Percentiles rank a stretch among this genome's conserved stretches.
phyloP scores from a whole-genome alignment of 1,140 invertebrate species.

The Teleopsis dalmanni region DNA sequence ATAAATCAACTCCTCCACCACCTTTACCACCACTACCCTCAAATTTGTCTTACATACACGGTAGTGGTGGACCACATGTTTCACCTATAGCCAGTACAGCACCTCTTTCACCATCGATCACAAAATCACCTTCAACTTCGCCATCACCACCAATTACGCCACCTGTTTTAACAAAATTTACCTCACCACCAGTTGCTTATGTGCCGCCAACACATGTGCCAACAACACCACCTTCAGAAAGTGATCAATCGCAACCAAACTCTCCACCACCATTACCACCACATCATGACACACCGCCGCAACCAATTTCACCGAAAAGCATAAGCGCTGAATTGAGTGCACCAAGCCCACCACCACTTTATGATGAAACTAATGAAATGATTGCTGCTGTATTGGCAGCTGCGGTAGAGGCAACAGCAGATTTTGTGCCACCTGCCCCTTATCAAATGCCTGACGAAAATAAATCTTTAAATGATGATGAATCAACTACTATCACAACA shows the following conservation, averaged over 20 bases:
- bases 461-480: conserved; percentile 30
- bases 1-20: conserved; percentile 35
- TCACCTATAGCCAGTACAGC: neutral
- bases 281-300: conserved; percentile 12
- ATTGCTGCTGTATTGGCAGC: conserved; percentile 10
- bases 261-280: conserved; percentile 24
- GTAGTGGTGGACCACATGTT: conserved; percentile 6
- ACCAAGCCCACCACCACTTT: conserved; percentile 14
- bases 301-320: conserved; percentile 1
- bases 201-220: conserved; percentile 23
- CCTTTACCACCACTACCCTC: conserved; percentile 37
- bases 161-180: conserved; percentile 28
- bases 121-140: conserved; percentile 36
- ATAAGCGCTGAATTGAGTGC: neutral
- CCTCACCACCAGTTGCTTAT: conserved; percentile 31
- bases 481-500: conserved; percentile 40
- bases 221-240: conserved; percentile 36
- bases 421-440: no score
- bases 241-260: conserved; percentile 35
- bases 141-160: conserved; percentile 38
- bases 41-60: conserved; percentile 35
- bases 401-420: conserved; percentile 12
- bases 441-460: conserved; percentile 12
- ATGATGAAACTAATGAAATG: conserved; percentile 8
- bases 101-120: conserved; percentile 23